Evolutionary conservation across 2,888 invertebrate genomes (phyloP), one percentile per base, ranked within the genome.

Genomic region (Leptopilina myrica): DNA sequence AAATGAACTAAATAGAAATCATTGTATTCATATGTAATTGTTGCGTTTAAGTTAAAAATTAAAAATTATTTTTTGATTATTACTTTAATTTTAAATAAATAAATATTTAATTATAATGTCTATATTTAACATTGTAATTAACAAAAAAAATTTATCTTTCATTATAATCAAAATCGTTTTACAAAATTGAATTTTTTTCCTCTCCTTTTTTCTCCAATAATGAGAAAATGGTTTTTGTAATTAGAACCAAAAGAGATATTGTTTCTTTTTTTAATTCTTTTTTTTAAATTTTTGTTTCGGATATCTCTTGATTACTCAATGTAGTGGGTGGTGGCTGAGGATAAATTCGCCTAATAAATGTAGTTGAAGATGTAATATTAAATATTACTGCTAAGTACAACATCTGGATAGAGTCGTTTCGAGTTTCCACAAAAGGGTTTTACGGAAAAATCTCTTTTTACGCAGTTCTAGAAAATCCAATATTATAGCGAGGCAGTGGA

Each of bases 371-470:
- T 53, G 56, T 9, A 20, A 65, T 73, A 79, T 81, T 79, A 79
- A 81, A 78, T 77, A 43, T 69, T 81, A 69, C 49, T 64, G 49
- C 81, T 56, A 53, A 56, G 56, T 33, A 56, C 56, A 73, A 73
- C 56, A 62, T 62, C 62, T 59, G 43, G 53, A 67, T 64, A 69
- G 76, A 77, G n/a, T 73, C 78, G 73, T 79, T 56, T 73, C 33
- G 9, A 9, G 56, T n/a, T 33, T n/a, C 11, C n/a, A 40, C 56
- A 20, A 59, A 53, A 56, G 5, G 73, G 40, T 40, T 73, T 56
- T 73, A 5, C 56, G 33, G 56, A 5, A 59, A 2, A 73, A 73
- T 73, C 40, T 56, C 33, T 9, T 15, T n/a, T 56, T 33, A 3
- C 26, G 33, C 33, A 56, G 11, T 20, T 26, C 33, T 73, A 26